Conservation (phyloP, 1,140 invertebrate species). For the Lepidurus packardi region DNA sequence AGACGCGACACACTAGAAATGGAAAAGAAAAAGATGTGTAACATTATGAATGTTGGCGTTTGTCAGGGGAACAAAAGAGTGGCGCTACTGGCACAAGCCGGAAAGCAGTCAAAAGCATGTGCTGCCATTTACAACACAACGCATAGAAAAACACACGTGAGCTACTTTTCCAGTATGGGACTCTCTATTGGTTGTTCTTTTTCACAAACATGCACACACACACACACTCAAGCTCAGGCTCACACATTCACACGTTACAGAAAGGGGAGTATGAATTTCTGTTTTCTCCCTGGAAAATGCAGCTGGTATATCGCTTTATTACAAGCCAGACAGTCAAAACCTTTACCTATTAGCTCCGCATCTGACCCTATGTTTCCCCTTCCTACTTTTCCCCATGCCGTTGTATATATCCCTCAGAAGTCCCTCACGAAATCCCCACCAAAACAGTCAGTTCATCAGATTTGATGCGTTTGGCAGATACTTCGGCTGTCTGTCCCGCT, state of each 20-base stretch:
- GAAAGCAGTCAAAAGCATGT: constrained; percentile 21
- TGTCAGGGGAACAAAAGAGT: constrained; percentile 7
- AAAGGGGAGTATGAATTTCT: neutral
- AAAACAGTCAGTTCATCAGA: neutral
- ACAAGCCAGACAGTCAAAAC: neutral
- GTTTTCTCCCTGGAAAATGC: neutral
- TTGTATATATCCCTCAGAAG: too few species aligned
- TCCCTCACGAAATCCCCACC: too few species aligned
- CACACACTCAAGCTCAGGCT: neutral
- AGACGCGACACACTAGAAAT: too few species aligned
- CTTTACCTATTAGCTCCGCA: too few species aligned
- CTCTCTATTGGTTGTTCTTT: neutral
- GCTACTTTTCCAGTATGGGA: neutral
- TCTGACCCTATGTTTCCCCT: too few species aligned
- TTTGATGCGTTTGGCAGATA: neutral
- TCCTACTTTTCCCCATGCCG: too few species aligned
- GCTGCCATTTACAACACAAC: neutral
- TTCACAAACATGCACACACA: neutral
- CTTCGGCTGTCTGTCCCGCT: neutral
- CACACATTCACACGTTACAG: neutral
- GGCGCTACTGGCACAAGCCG: neutral
- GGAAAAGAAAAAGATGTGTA: too few species aligned
- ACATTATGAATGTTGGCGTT: neutral
- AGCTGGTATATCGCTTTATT: neutral
- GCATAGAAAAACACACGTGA: neutral